A percentile compares a stretch with the other conserved stretches of the same genome.
phyloP scores from a whole-genome alignment of 2,113 vertebrate species.

The Lipophrys pholis region DNA sequence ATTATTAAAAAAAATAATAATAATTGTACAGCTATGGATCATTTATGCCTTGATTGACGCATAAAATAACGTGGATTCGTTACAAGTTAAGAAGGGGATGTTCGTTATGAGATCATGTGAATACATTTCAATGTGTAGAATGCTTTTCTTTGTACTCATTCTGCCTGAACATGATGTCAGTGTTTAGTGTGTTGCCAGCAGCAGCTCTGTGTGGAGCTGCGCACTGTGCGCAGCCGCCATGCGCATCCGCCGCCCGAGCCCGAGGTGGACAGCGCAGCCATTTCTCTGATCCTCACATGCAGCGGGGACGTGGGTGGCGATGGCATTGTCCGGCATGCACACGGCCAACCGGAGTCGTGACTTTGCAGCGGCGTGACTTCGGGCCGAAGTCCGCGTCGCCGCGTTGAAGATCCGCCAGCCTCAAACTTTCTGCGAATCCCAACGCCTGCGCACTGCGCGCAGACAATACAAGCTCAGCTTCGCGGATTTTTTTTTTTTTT shows the following conservation, averaged over 20 bases:
- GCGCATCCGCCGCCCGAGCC: constrained; percentile 76
- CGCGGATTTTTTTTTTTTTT: background rate
- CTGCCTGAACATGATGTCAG: background rate
- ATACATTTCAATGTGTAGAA: too few species aligned
- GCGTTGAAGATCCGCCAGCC: constrained; percentile 26
- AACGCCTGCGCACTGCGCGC: constrained; percentile 63
- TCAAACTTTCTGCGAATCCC: constrained; percentile 61
- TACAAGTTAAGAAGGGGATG: too few species aligned
- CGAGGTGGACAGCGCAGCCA: constrained; percentile 77
- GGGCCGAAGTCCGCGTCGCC: constrained; percentile 15
- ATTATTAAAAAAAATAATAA: too few species aligned
- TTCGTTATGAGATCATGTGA: too few species aligned
- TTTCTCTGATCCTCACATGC: constrained; percentile 63
- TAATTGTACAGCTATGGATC: too few species aligned
- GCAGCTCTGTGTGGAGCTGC: constrained; percentile 76
- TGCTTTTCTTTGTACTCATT: too few species aligned
- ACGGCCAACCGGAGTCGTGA: background rate
- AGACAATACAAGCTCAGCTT: constrained; percentile 21
- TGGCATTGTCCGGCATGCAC: constrained; percentile 6
- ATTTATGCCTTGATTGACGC: too few species aligned
- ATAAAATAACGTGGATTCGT: too few species aligned
- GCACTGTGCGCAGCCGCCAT: constrained; percentile 75
- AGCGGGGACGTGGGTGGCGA: background rate
- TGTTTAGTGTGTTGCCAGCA: constrained; percentile 54
- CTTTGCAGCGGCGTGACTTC: background rate